phyloP scores from a whole-genome alignment of 2,797 vertebrate species.

The Phrynocephalus forsythii region DNA sequence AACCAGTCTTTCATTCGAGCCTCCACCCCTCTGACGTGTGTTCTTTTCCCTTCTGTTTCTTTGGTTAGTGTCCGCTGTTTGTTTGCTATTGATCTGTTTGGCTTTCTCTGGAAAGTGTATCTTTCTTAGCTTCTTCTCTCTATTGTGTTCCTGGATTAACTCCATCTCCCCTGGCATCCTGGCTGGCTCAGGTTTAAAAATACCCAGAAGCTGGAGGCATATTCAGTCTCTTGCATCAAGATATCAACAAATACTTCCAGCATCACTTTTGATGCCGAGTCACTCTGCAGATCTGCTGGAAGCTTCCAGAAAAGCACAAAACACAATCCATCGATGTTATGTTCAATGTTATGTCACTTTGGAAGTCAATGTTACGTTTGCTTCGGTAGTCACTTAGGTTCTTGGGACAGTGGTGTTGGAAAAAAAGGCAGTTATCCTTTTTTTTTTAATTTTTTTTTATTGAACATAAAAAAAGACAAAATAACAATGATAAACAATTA shows the following conservation, averaged over 20 bases:
- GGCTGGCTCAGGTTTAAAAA: neutral
- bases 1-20: no score
- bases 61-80: no score
- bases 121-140: neutral
- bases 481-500: no score
- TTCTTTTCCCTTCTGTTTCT: no score
- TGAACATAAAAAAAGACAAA: no score
- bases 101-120: neutral
- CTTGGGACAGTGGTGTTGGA: neutral
- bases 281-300: neutral
- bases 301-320: constrained; percentile 13
- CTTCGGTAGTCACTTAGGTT: neutral
- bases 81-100: no score
- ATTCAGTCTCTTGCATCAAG: neutral
- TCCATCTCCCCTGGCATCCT: neutral
- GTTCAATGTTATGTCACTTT: neutral
- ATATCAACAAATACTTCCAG: neutral
- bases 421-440: neutral
- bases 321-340: neutral
- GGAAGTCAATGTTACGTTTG: constrained; percentile 14
- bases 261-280: neutral
- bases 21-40: no score
- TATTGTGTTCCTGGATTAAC: neutral
- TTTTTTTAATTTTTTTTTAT: no score
- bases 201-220: neutral